phyloP scores from a whole-genome alignment of 2,113 vertebrate genomes.

The Laterallus jamaicensis region DNA sequence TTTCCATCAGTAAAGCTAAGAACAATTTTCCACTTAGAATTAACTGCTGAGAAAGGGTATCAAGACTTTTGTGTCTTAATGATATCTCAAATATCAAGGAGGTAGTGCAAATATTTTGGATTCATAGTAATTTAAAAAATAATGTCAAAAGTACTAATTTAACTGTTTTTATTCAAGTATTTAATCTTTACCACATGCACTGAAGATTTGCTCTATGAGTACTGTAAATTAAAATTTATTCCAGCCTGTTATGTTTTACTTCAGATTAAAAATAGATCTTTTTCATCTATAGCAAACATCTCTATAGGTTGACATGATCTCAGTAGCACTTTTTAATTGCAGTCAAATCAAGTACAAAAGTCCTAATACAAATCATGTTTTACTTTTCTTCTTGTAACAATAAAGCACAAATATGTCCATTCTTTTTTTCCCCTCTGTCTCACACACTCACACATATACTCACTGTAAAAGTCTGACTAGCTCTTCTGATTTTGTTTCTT shows the following conservation, averaged over 20 bases:
- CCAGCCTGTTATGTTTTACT: background rate
- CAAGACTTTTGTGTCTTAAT: background rate
- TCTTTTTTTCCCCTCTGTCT: background rate
- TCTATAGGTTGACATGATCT: background rate
- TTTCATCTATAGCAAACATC: background rate
- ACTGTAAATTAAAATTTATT: background rate
- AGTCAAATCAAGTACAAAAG: background rate
- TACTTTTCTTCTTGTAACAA: background rate
- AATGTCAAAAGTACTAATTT: background rate
- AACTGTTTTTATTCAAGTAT: background rate
- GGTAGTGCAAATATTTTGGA: background rate
- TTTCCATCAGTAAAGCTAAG: background rate
- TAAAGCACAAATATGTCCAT: background rate
- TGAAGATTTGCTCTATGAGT: background rate
- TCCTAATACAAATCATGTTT: background rate
- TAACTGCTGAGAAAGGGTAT: background rate
- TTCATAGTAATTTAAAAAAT: background rate
- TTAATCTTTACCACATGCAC: background rate
- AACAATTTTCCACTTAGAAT: background rate
- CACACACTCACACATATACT: background rate
- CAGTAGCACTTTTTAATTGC: background rate
- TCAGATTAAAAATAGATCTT: background rate
- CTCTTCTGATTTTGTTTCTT: background rate
- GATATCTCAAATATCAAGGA: background rate
- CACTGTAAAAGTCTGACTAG: background rate